Conservation (phyloP, 2,888 invertebrate genomes). For the Stegophylla sp. region DNA sequence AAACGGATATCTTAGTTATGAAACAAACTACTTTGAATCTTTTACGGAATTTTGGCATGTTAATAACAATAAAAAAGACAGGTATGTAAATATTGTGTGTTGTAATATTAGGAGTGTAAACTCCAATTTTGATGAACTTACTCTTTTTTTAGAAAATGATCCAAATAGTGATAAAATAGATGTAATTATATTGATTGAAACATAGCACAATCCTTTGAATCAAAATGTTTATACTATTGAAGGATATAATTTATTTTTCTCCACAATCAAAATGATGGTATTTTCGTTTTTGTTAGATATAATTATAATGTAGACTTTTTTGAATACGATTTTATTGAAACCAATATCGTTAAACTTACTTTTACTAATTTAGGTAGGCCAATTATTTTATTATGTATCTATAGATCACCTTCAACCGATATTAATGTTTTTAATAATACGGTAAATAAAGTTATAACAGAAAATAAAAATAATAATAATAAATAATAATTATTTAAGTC, state of each 20-base stretch:
- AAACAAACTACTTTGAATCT: neutral
- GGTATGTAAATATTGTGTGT: slow-evolving; percentile 17
- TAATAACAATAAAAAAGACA: slow-evolving; percentile 2
- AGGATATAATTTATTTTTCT: neutral
- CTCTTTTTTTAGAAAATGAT: slow-evolving; percentile 16
- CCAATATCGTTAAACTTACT: slow-evolving; percentile 7
- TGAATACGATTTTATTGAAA: slow-evolving; percentile 18
- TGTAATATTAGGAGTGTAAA: slow-evolving; percentile 15
- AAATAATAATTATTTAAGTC: too few relatives aligned
- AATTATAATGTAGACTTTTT: slow-evolving; percentile 12
- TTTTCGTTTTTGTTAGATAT: neutral
- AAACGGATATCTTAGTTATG: neutral
- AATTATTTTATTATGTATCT: slow-evolving; percentile 10
- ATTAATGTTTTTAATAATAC: neutral
- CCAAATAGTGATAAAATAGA: slow-evolving; percentile 11
- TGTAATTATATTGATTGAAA: slow-evolving; percentile 13
- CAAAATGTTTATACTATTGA: neutral
- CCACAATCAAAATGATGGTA: neutral
- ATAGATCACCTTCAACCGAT: slow-evolving; percentile 26
- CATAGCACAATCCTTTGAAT: neutral
- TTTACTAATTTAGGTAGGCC: neutral
- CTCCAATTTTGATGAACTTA: slow-evolving; percentile 11
- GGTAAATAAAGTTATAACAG: neutral
- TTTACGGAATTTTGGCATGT: neutral
- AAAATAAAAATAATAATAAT: slow-evolving; percentile 21